Conservation (phyloP, 2,888 invertebrate species). For the Epinotia bilunana region DNA sequence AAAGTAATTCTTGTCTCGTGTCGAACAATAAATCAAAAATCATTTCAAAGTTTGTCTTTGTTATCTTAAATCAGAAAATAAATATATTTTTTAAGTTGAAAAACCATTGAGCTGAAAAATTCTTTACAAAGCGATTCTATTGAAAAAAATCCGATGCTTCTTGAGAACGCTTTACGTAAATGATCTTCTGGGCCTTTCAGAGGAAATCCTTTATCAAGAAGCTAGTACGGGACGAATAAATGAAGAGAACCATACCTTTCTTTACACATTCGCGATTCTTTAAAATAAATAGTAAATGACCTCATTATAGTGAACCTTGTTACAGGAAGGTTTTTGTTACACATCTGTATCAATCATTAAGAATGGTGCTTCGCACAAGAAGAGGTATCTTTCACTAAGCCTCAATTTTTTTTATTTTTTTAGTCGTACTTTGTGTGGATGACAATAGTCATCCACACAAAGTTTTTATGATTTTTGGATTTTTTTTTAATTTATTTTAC, state of each 20-base stretch:
- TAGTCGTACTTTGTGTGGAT: too few species aligned
- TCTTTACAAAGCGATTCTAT: neutral
- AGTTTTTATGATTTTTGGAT: too few species aligned
- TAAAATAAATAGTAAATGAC: too few species aligned
- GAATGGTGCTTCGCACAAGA: too few species aligned
- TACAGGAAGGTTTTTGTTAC: too few species aligned
- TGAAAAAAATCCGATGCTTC: neutral
- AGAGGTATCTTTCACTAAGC: too few species aligned
- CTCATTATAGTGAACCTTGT: too few species aligned
- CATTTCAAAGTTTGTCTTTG: neutral
- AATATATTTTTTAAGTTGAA: neutral
- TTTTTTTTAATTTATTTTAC: constrained; percentile 82
- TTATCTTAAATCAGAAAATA: neutral
- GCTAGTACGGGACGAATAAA: neutral
- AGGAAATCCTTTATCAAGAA: neutral
- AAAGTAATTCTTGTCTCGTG: neutral
- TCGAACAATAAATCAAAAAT: neutral
- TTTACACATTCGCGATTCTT: too few species aligned
- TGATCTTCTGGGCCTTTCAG: neutral
- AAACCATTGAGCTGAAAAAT: neutral
- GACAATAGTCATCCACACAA: too few species aligned
- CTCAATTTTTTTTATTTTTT: too few species aligned
- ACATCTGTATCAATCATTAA: too few species aligned
- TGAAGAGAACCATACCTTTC: too few species aligned
- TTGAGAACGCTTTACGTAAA: neutral